These are phyloP conservation scores for Dusona sp. DNA, from an alignment of 2,888 invertebrate species.

Conservation along the genomic window DNA sequence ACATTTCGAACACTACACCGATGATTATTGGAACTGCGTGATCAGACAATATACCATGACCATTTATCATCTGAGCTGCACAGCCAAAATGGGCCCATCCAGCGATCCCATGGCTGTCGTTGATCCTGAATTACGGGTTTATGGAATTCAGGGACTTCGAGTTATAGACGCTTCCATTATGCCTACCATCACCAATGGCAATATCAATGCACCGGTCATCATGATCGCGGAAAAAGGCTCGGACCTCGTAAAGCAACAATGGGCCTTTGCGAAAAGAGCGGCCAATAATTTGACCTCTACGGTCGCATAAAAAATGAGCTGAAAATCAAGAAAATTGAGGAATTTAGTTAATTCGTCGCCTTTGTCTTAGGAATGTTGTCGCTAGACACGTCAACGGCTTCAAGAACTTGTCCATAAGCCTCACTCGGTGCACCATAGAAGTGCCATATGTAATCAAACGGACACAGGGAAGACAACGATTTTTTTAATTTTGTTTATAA, in stretches of 20 bases:
- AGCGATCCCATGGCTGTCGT: slow-evolving; percentile 93
- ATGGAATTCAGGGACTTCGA: slow-evolving; percentile 91
- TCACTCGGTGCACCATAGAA: background rate
- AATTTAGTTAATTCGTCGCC: background rate
- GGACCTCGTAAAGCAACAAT: slow-evolving; percentile 91
- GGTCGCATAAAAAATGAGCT: background rate
- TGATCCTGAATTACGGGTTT: slow-evolving; percentile 90
- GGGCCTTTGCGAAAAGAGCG: slow-evolving; percentile 84
- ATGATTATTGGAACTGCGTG: slow-evolving; percentile 95
- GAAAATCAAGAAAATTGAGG: background rate
- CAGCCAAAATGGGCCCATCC: slow-evolving; percentile 93
- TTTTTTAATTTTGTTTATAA: background rate
- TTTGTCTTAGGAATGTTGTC: background rate
- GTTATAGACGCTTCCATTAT: slow-evolving; percentile 96
- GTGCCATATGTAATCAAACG: background rate
- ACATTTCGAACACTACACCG: slow-evolving; percentile 91
- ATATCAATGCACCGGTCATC: slow-evolving; percentile 94
- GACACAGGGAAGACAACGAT: background rate
- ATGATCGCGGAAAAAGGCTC: slow-evolving; percentile 96
- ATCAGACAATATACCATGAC: slow-evolving; percentile 94
- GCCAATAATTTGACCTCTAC: background rate
- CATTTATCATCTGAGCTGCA: slow-evolving; percentile 94
- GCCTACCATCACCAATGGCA: slow-evolving; percentile 94
- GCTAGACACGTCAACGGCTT: background rate
- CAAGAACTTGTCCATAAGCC: background rate